Conservation (phyloP, 2,888 invertebrate genomes). For the Apotomis turbidana region DNA sequence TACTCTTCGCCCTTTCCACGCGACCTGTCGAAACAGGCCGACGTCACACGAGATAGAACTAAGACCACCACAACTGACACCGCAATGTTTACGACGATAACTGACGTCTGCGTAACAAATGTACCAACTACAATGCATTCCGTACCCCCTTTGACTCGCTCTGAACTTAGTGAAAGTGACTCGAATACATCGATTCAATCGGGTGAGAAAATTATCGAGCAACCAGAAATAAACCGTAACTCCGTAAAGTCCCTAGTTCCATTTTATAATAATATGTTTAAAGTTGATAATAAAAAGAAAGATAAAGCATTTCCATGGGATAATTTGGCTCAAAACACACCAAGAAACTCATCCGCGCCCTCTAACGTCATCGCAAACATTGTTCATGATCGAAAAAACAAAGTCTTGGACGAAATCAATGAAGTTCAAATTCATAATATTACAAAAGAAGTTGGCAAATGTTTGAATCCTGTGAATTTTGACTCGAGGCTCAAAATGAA, state of each 20-base stretch:
- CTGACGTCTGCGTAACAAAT: not conserved
- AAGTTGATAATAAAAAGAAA: not conserved
- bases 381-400: not conserved
- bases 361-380: constrained; percentile 5
- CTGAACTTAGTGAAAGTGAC: constrained; percentile 1
- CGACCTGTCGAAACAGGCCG: not conserved
- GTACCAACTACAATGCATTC: constrained; percentile 2
- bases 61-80: not conserved
- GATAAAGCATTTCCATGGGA: not conserved
- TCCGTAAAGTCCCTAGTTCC: constrained; percentile 36
- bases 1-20: not conserved
- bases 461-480: constrained; percentile 47
- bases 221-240: constrained; percentile 9
- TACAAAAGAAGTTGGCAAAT: constrained; percentile 36
- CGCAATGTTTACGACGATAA: not conserved
- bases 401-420: constrained; percentile 6
- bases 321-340: constrained; percentile 1
- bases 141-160: constrained; percentile 2
- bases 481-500: constrained; percentile 69
- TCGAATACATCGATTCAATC: constrained; percentile 12
- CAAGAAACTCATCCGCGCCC: constrained; percentile 5
- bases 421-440: constrained; percentile 19
- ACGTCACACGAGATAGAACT: not conserved
- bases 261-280: constrained; percentile 28
- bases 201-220: constrained; percentile 2